Conservation (phyloP, 2,888 invertebrate genomes). For the Shargacucullia verbasci region DNA sequence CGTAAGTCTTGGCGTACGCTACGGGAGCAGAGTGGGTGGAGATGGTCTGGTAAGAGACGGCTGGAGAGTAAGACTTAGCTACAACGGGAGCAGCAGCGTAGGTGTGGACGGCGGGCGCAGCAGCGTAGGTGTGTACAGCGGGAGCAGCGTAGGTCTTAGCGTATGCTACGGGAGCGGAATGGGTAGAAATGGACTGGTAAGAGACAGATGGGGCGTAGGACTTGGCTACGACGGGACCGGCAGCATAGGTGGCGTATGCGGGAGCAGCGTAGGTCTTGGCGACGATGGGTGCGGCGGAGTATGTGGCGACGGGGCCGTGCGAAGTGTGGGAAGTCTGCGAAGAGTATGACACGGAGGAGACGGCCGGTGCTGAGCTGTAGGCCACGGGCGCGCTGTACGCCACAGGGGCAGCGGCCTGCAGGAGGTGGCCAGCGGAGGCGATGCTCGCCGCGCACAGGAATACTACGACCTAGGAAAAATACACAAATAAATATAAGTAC, state of each 20-base stretch:
- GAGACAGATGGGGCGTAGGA: constrained; percentile 71
- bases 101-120: constrained; percentile 61
- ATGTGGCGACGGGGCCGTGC: constrained; percentile 56
- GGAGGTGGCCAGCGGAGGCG: constrained; percentile 89
- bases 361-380: constrained; percentile 75
- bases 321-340: constrained; percentile 49
- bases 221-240: constrained; percentile 65
- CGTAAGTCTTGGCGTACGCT: constrained; percentile 70
- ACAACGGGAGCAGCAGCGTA: constrained; percentile 65
- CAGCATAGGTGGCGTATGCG: constrained; percentile 72
- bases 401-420: constrained; percentile 73
- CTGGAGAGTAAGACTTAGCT: constrained; percentile 75
- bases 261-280: constrained; percentile 71
- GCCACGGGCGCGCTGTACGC: constrained; percentile 80
- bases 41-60: constrained; percentile 69
- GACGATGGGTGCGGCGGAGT: constrained; percentile 76
- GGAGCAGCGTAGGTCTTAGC: constrained; percentile 70
- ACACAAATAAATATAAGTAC: constrained; percentile 6
- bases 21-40: constrained; percentile 72
- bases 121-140: constrained; percentile 50
- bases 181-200: constrained; percentile 68
- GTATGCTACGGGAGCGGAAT: constrained; percentile 73
- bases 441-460: constrained; percentile 89
- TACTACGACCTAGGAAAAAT: constrained; percentile 81
- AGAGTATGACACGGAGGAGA: constrained; percentile 61